Evolutionary conservation across 2,113 vertebrate genomes (phyloP).

Genomic region (Ovibos moschatus): DNA sequence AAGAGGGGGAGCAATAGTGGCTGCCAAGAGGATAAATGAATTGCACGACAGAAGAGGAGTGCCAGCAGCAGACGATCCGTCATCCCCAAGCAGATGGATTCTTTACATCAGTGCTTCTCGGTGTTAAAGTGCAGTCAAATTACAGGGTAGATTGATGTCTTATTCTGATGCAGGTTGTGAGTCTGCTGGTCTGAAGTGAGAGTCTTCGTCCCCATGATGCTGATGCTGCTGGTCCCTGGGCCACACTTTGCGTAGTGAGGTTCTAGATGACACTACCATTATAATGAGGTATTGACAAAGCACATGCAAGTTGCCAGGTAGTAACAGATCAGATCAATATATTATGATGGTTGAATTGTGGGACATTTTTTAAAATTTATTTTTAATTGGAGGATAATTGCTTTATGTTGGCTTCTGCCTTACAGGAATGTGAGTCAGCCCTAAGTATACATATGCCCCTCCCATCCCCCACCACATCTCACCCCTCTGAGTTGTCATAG

Average conservation of each 20-base stretch:
- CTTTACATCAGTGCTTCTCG: background rate
- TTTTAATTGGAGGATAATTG: background rate
- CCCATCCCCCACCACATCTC: background rate
- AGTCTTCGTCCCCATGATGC: background rate
- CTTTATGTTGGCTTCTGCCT: background rate
- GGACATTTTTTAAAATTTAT: background rate
- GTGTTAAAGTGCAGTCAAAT: background rate
- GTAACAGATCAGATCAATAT: background rate
- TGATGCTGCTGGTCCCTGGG: background rate
- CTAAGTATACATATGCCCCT: background rate
- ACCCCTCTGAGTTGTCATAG: background rate
- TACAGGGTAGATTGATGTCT: background rate
- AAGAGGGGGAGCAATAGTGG: background rate
- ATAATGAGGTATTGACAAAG: background rate
- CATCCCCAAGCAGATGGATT: background rate
- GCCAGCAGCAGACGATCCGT: accelerated
- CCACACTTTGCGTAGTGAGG: background rate
- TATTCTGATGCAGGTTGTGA: background rate
- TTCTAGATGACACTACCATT: background rate
- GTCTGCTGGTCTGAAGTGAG: background rate
- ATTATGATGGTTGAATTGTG: background rate
- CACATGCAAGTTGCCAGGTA: background rate
- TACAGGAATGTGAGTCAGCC: background rate
- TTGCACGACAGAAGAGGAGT: background rate
- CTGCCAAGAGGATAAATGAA: background rate